These are phyloP conservation scores for Dasyornis broadbenti DNA, from an alignment of 2,113 vertebrate species.

Conservation along the genomic window DNA sequence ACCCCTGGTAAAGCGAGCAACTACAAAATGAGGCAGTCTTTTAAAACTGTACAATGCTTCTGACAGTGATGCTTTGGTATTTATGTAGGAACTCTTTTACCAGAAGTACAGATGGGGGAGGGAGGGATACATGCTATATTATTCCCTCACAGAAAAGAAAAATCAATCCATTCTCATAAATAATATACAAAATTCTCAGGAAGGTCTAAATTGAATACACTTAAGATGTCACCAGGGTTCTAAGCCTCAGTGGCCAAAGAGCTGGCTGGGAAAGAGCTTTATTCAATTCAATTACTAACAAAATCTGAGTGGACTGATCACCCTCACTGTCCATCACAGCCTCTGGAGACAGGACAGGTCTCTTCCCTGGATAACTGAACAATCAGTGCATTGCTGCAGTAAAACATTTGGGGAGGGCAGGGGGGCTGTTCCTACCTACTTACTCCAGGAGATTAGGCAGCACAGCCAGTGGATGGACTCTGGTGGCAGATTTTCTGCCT, in stretches of 20 bases:
- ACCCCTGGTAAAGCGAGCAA: neutral
- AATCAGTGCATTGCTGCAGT: neutral
- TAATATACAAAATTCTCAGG: conserved; percentile 30
- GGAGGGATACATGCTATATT: neutral
- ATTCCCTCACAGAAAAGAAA: conserved; percentile 25
- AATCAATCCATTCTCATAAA: conserved; percentile 56
- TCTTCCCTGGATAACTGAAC: neutral
- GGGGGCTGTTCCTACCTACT: neutral
- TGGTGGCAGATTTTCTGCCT: neutral
- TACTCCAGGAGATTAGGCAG: neutral
- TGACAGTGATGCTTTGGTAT: neutral
- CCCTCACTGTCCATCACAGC: neutral
- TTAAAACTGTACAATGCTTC: neutral
- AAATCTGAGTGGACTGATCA: neutral
- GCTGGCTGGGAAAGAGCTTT: neutral
- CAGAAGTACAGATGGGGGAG: neutral
- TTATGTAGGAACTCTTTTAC: neutral
- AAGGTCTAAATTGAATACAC: conserved; percentile 10
- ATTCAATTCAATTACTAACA: neutral
- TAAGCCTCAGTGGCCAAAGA: neutral
- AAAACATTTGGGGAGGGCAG: neutral
- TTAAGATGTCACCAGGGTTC: conserved; percentile 1
- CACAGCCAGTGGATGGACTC: neutral
- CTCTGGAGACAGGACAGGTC: neutral
- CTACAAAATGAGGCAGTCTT: neutral